Base-by-base conservation (phyloP, 2,113 vertebrate species). In the Lepisosteus oculatus region DNA sequence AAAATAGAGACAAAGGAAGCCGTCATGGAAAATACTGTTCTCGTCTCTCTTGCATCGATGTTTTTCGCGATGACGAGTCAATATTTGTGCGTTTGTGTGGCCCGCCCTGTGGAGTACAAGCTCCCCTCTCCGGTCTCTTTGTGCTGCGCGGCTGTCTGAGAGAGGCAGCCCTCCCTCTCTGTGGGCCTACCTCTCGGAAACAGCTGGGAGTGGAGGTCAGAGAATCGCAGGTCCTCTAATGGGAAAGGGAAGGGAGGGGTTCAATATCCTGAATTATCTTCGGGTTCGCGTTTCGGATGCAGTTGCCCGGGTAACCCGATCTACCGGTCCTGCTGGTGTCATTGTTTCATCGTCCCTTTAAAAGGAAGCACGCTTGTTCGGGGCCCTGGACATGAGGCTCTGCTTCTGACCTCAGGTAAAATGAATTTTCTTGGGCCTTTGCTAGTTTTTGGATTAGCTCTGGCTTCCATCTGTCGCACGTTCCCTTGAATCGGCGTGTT, bases 371-470 rank as follows among this genome's bases (percentile, higher is more conserved):
- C 47, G 43, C 12, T 6, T 61, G 11, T n/a, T 12, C 3, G 43
- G 55, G 8, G 2, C 43, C 29, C 15, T 3, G 51, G 72, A 17
- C 14, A 69, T 74, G 73, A 74, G 51, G 51, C 65, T 63, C 67
- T 29, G 3, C 47, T 44, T 62, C 59, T 70, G 61, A 74, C 13
- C 47, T 55, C 61, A 74, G 67, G 67, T 74, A 74, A 69, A 74
- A 29, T 14, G 12, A 7, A 2, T 3, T 55, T 15, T 42, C 6
- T 61, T 63, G 12, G 6, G 15, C 61, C 8, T 68, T 8, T 12
- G n/a, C n/a, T 51, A 2, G 13, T 3, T 6, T 61, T 61, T 57
- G 42, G 11, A 3, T 6, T 8, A 3, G 13, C 41, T 2, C 9
- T 2, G 15, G 8, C 56, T n/a, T 0, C 64, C 45, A n/a, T 6